Evolutionary conservation across 2,797 vertebrate species (phyloP).

Genomic region (Parambassis ranga): DNA sequence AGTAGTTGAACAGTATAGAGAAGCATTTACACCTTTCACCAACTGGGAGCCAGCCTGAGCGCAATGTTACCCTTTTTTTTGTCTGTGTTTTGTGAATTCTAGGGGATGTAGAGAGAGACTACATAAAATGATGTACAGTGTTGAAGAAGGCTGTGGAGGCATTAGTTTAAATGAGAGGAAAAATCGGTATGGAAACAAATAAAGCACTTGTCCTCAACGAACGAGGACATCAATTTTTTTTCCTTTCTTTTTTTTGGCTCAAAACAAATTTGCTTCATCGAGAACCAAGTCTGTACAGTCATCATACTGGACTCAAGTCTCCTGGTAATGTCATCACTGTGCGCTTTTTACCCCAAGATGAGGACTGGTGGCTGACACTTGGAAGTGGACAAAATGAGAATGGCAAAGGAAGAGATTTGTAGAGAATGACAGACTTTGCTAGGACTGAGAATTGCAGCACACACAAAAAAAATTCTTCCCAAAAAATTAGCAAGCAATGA

Average conservation of each 20-base stretch:
- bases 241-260: slow-evolving; percentile 48
- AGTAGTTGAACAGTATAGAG: slow-evolving; percentile 75
- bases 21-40: slow-evolving; percentile 73
- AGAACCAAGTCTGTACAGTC: slow-evolving; percentile 72
- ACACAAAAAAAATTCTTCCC: slow-evolving; percentile 66
- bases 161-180: slow-evolving; percentile 66
- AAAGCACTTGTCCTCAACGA: slow-evolving; percentile 83
- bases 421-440: slow-evolving; percentile 74
- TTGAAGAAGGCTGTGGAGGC: slow-evolving; percentile 65
- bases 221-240: slow-evolving; percentile 67
- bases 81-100: slow-evolving; percentile 57
- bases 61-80: slow-evolving; percentile 57
- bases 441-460: slow-evolving; percentile 77
- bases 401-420: slow-evolving; percentile 66
- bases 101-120: slow-evolving; percentile 73
- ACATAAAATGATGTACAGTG: slow-evolving; percentile 75
- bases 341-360: slow-evolving; percentile 71
- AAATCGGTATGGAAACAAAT: slow-evolving; percentile 75
- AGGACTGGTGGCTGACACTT: slow-evolving; percentile 60
- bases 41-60: slow-evolving; percentile 72
- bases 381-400: slow-evolving; percentile 60
- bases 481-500: slow-evolving; percentile 80
- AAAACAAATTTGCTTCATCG: slow-evolving; percentile 64
- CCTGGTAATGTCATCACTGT: slow-evolving; percentile 78
- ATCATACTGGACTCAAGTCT: slow-evolving; percentile 74